phyloP scores from a whole-genome alignment of 2,797 vertebrate genomes.

The Karalla daura region DNA sequence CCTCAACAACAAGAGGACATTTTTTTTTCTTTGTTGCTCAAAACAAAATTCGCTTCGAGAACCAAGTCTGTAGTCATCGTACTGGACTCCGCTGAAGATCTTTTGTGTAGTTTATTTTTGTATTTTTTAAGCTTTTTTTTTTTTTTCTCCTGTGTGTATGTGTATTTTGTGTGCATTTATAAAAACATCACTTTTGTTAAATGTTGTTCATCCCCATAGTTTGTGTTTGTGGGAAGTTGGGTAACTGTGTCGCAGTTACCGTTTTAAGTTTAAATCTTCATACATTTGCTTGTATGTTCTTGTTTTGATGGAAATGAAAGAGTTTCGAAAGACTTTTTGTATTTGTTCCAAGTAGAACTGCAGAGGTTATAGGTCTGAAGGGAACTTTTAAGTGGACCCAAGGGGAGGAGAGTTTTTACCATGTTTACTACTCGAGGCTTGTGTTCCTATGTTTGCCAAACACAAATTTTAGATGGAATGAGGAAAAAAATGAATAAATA shows the following conservation, averaged over 20 bases:
- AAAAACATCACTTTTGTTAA: conserved; percentile 68
- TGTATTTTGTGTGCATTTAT: conserved; percentile 82
- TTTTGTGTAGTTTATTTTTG: conserved; percentile 90
- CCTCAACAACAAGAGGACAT: conserved; percentile 77
- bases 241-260: conserved; percentile 73
- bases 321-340: conserved; percentile 72
- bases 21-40: conserved; percentile 60
- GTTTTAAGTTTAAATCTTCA: conserved; percentile 76
- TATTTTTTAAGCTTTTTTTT: conserved; percentile 84
- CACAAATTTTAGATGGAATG: conserved; percentile 63
- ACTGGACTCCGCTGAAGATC: conserved; percentile 82
- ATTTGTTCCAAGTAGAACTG: conserved; percentile 77
- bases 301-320: conserved; percentile 66
- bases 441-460: conserved; percentile 82
- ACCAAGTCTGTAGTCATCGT: conserved; percentile 74
- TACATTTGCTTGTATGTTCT: conserved; percentile 77
- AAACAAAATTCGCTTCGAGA: conserved; percentile 72
- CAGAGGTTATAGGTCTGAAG: conserved; percentile 80
- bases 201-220: conserved; percentile 77
- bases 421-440: conserved; percentile 79
- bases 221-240: conserved; percentile 76
- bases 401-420: conserved; percentile 76
- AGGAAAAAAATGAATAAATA: conserved; percentile 55
- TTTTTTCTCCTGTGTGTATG: conserved; percentile 75
- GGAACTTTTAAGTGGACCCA: conserved; percentile 79